Percentiles rank a stretch among this genome's conserved stretches.
Conservation (phyloP, 2,113 vertebrate species). For the Bucco capensis region DNA sequence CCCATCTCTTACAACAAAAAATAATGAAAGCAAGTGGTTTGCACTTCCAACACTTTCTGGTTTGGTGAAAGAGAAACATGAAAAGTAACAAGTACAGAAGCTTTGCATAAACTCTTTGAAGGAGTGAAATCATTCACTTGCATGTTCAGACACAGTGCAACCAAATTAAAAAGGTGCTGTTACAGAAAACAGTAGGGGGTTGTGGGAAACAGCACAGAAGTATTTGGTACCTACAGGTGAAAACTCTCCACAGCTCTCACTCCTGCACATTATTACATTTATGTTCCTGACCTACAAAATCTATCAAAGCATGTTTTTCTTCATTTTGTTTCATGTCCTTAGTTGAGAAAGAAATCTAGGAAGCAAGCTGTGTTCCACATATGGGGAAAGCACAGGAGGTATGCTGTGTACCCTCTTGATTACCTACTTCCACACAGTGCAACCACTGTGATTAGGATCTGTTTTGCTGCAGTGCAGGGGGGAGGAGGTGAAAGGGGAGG, state of each 20-base stretch:
- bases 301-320: not conserved
- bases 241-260: not conserved
- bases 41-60: not conserved
- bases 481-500: too few relatives aligned
- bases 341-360: not conserved
- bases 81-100: not conserved
- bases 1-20: not conserved
- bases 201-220: not conserved
- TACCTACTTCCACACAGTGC: not conserved
- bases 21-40: not conserved
- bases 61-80: not conserved
- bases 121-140: not conserved
- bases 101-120: not conserved
- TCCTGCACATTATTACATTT: not conserved
- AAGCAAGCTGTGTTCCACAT: not conserved
- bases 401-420: not conserved
- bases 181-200: not conserved
- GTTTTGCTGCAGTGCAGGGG: accelerated
- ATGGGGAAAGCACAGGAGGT: not conserved
- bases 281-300: not conserved
- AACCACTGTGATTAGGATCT: not conserved
- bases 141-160: conserved; percentile 35
- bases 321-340: not conserved
- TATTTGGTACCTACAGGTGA: not conserved
- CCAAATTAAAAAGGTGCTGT: not conserved